phyloP scores from a whole-genome alignment of 2,113 vertebrate species.

The Cynopterus brachyotis region DNA sequence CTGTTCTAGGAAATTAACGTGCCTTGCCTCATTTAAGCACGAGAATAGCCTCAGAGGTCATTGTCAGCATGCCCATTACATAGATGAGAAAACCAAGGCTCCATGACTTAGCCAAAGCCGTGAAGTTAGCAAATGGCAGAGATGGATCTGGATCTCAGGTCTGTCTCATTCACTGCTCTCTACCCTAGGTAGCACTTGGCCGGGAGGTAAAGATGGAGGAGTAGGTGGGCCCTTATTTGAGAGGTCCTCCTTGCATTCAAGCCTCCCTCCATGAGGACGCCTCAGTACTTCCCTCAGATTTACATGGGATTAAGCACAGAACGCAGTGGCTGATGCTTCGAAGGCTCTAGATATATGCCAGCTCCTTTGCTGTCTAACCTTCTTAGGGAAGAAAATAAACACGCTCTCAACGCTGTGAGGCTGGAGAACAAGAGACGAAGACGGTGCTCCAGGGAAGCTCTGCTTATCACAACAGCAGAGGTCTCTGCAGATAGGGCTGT shows the following conservation, averaged over 20 bases:
- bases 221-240: background rate
- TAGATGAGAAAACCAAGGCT: background rate
- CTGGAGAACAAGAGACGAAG: background rate
- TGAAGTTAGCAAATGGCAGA: background rate
- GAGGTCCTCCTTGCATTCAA: background rate
- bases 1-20: background rate
- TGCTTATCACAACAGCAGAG: background rate
- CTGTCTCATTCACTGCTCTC: background rate
- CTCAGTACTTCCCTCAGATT: background rate
- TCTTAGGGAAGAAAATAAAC: background rate
- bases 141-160: background rate
- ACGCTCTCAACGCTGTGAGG: no score
- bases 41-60: background rate
- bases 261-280: background rate
- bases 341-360: background rate
- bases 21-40: background rate
- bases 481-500: constrained; percentile 55
- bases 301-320: fast-evolving
- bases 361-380: background rate
- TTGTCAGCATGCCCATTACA: background rate
- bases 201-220: background rate
- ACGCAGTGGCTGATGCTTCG: fast-evolving
- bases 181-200: background rate
- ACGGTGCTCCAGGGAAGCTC: constrained; percentile 33
- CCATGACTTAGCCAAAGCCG: background rate